Evolutionary conservation across 30 jellyfish, hydroid and myxozoan genomes (phyloP), one percentile per base, ranked within the genome.

Genomic region (Turritopsis rubra): DNA sequence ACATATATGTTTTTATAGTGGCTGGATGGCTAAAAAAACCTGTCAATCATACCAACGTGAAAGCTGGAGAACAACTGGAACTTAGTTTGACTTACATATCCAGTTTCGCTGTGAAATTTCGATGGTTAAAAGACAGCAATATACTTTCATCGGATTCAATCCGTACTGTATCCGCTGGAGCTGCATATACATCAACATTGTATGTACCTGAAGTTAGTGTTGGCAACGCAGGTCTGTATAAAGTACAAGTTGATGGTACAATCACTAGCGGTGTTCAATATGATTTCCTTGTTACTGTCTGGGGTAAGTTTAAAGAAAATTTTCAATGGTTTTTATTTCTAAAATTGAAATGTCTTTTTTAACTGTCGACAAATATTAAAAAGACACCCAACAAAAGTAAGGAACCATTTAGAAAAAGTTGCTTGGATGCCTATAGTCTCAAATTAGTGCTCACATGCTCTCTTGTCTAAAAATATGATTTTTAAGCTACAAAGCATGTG

Each of bases 141-240:
- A 30, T 66, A 1, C 8, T 82, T 21, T 54, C 75, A 8, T 21
- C 41, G 28, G 75, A 18, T 65, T 8, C 21, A 13, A 60, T 18
- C 66, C 70, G 52, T 23, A 21, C 29, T 20, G 66, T 13, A 18
- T 21, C 41, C 16, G 85, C 27, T 4, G 88, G 88, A 17, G 87
- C 88, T 1, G 54, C 26, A 7, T 82, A 82, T 29, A 60, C 86
- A 71, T 82, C 88, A 20, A 30, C 21, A 66, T 82, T 54, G 5
- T 1, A 23, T 65, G 70, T 82, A 25, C 24, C 65, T 23, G 72
- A 30, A 52, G 73, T 82, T 23, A 71, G 20, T 25, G 72, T 82
- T 65, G 88, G 8, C 31, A 70, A 82, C 25, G 75, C 86, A 5
- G 88, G 88, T n/a, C 26, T 20, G n/a, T 82, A 82, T 29, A 71